phyloP scores from a whole-genome alignment of 2,888 invertebrate species.

The Embidobia sp. region DNA sequence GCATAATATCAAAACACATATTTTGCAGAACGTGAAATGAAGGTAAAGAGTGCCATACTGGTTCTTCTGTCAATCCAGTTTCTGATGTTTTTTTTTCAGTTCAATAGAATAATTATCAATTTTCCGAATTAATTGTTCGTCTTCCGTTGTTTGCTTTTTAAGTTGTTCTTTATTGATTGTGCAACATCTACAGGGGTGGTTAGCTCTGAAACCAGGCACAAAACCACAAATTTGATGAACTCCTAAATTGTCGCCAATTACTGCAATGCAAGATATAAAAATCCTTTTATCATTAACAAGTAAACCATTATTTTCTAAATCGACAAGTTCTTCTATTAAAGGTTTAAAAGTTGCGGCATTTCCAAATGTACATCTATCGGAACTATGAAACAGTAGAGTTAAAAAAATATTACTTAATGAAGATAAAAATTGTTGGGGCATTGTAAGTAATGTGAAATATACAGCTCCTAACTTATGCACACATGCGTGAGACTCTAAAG shows the following conservation, averaged over 20 bases:
- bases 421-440: slow-evolving; percentile 41
- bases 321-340: slow-evolving; percentile 25
- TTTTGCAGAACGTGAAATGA: slow-evolving; percentile 23
- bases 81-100: slow-evolving; percentile 16
- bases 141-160: slow-evolving; percentile 1
- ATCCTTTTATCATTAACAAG: slow-evolving; percentile 18
- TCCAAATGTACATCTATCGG: slow-evolving; percentile 28
- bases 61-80: slow-evolving; percentile 24
- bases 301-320: slow-evolving; percentile 16
- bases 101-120: not conserved
- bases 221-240: slow-evolving; percentile 32
- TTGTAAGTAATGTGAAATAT: slow-evolving; percentile 37
- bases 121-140: not conserved
- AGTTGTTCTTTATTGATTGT: slow-evolving; percentile 7
- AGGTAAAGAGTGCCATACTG: slow-evolving; percentile 24
- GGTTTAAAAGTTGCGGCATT: slow-evolving; percentile 37
- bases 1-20: slow-evolving; percentile 24
- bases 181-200: slow-evolving; percentile 27
- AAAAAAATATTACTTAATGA: slow-evolving; percentile 38
- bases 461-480: slow-evolving; percentile 59
- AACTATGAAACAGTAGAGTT: slow-evolving; percentile 16
- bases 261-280: slow-evolving; percentile 10
- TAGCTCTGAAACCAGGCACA: slow-evolving; percentile 9
- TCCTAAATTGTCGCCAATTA: slow-evolving; percentile 35
- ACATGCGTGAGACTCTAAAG: slow-evolving; percentile 57